A percentile compares a stretch with the other conserved stretches of the same genome.
These are phyloP conservation scores for Andricus quercusramuli DNA, from an alignment of 2,888 invertebrate genomes.

Conservation along the genomic window DNA sequence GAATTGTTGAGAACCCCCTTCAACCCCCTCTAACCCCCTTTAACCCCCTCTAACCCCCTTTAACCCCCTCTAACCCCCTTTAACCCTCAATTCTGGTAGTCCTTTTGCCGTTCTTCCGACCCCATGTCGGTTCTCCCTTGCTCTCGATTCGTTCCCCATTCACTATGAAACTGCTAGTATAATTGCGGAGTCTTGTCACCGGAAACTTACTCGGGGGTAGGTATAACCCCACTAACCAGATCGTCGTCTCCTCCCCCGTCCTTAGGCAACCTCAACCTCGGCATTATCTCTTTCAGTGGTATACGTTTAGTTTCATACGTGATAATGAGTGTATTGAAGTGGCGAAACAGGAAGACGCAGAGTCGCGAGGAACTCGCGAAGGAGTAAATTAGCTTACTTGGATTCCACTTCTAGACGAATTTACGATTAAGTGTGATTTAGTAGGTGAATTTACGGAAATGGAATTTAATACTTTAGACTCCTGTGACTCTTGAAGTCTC, in stretches of 20 bases:
- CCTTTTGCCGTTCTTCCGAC: slow-evolving; percentile 42
- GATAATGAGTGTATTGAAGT: slow-evolving; percentile 40
- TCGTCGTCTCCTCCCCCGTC: slow-evolving; percentile 27
- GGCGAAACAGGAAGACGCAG: slow-evolving; percentile 28
- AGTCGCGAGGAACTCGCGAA: slow-evolving; percentile 17
- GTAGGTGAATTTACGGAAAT: slow-evolving; percentile 27
- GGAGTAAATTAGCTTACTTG: slow-evolving; percentile 34
- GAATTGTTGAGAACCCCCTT: slow-evolving; percentile 44
- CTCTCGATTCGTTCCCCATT: slow-evolving; percentile 51
- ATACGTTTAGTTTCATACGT: slow-evolving; percentile 38
- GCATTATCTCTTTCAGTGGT: slow-evolving; percentile 35
- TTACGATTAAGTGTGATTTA: slow-evolving; percentile 38
- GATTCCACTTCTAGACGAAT: slow-evolving; percentile 27
- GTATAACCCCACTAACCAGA: slow-evolving; percentile 42
- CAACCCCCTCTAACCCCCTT: too few relatives aligned
- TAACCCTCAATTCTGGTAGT: slow-evolving; percentile 26
- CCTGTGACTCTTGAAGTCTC: slow-evolving; percentile 19
- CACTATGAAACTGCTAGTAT: slow-evolving; percentile 62
- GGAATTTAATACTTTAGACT: slow-evolving; percentile 25
- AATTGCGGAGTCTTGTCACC: slow-evolving; percentile 74
- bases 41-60: too few relatives aligned
- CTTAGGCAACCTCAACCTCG: slow-evolving; percentile 32
- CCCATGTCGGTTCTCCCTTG: slow-evolving; percentile 8
- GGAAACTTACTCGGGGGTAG: slow-evolving; percentile 53
- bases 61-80: slow-evolving; percentile 45